A percentile compares a stretch with the other conserved stretches of the same genome.
These are phyloP conservation scores for Sarcophaga peregrina DNA, from an alignment of 1,140 invertebrate genomes.

Conservation along the genomic window DNA sequence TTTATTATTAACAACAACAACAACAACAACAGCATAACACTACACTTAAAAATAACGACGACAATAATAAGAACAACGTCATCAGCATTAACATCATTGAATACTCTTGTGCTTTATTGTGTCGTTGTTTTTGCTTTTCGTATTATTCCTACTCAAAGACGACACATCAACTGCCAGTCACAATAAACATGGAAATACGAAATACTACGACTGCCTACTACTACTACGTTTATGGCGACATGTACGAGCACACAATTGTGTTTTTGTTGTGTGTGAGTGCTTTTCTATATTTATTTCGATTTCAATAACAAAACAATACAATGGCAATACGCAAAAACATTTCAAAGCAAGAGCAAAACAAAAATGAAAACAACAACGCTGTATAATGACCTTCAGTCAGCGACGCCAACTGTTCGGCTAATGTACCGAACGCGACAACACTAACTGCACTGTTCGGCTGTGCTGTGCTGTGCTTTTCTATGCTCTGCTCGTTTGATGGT, in stretches of 20 bases:
- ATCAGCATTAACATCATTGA: neutral
- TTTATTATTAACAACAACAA: neutral
- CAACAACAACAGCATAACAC: constrained; percentile 10
- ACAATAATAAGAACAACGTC: neutral
- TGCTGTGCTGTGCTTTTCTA: neutral
- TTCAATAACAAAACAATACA: constrained; percentile 31
- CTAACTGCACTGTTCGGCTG: neutral
- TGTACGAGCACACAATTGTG: neutral
- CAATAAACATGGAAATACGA: neutral
- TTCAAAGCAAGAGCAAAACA: constrained; percentile 32
- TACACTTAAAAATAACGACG: neutral
- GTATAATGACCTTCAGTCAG: constrained; percentile 63
- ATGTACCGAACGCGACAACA: constrained; percentile 36
- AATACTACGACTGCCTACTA: neutral
- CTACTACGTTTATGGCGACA: neutral
- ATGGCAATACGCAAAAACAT: constrained; percentile 41
- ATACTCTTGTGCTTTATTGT: no score
- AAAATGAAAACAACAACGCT: constrained; percentile 47
- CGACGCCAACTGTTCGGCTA: constrained; percentile 5
- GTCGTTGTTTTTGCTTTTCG: no score
- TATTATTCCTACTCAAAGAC: neutral
- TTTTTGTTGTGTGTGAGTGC: neutral
- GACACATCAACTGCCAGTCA: neutral
- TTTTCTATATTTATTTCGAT: constrained; percentile 1
- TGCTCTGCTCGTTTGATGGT: neutral